phyloP scores from a whole-genome alignment of 2,797 vertebrate species.

The Luscinia megarhynchos region DNA sequence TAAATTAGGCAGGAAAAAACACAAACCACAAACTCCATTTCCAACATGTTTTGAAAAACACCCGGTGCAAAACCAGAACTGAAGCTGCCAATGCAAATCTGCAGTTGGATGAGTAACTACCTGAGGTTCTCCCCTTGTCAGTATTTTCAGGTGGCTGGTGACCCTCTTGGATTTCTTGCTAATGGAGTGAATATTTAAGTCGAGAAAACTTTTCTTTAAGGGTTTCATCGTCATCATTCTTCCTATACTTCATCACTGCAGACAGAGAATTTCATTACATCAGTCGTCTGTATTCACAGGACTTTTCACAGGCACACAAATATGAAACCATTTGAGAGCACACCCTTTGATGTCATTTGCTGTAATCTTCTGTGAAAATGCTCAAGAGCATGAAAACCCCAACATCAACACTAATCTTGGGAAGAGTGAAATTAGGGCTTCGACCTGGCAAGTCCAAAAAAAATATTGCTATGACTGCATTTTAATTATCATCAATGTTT shows the following conservation, averaged over 20 bases:
- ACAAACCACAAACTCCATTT: neutral
- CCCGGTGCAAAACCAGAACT: neutral
- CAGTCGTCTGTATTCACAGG: neutral
- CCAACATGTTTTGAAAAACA: neutral
- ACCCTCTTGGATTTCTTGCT: constrained; percentile 96
- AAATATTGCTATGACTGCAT: neutral
- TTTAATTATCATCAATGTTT: constrained; percentile 25
- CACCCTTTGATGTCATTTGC: constrained; percentile 6
- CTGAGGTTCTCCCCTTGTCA: constrained; percentile 93
- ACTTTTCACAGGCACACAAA: neutral
- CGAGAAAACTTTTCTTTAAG: constrained; percentile 91
- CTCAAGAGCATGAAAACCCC: constrained; percentile 26
- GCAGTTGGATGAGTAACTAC: constrained; percentile 73
- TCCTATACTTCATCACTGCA: constrained; percentile 95
- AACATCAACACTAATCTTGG: neutral
- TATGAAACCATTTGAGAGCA: constrained; percentile 23
- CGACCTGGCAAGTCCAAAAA: neutral
- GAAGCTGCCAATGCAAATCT: neutral
- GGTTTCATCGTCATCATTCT: constrained; percentile 90
- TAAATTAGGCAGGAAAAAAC: constrained; percentile 20
- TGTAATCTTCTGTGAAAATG: constrained; percentile 40
- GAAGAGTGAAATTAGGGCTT: neutral
- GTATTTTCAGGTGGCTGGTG: constrained; percentile 92
- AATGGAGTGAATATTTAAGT: constrained; percentile 96
- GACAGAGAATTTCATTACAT: constrained; percentile 51